phyloP scores from a whole-genome alignment of 37 sponge, comb jelly and placozoan species.

The Oopsacas minuta region DNA sequence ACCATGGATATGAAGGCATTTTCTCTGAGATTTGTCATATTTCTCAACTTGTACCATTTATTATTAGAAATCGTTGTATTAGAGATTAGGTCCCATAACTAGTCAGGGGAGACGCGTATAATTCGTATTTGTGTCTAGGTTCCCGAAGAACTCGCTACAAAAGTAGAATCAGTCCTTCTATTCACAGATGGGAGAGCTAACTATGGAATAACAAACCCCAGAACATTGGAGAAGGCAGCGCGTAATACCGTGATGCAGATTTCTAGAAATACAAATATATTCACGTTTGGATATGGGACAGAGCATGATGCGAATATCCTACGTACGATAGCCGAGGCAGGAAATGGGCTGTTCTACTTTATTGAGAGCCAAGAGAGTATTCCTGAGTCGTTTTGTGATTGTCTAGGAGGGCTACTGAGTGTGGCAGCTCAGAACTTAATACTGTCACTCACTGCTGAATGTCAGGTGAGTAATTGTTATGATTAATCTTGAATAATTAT shows the following conservation, averaged over 20 bases:
- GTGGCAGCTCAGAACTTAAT: slow-evolving; percentile 79
- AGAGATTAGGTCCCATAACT: too few species aligned
- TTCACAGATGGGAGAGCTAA: slow-evolving; percentile 95
- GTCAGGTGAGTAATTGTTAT: background rate
- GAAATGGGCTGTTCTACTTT: slow-evolving; percentile 81
- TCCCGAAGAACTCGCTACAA: slow-evolving; percentile 28
- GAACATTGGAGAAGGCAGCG: slow-evolving; percentile 56
- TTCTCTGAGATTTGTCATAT: too few species aligned
- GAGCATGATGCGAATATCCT: slow-evolving; percentile 72
- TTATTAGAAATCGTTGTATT: too few species aligned
- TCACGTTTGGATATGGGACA: slow-evolving; percentile 76
- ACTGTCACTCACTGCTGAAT: slow-evolving; percentile 36
- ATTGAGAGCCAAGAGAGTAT: slow-evolving; percentile 74
- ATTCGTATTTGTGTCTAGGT: too few species aligned
- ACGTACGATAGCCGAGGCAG: slow-evolving; percentile 55
- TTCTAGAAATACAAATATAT: slow-evolving; percentile 63
- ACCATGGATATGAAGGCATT: too few species aligned
- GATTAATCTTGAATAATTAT: too few species aligned
- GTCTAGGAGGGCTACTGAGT: slow-evolving; percentile 86
- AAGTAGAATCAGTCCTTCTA: slow-evolving; percentile 74
- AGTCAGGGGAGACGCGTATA: too few species aligned
- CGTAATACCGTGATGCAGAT: slow-evolving; percentile 62
- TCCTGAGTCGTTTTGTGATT: slow-evolving; percentile 92
- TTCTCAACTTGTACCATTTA: too few species aligned
- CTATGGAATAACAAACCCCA: slow-evolving; percentile 44